These are phyloP conservation scores for Trypoxylus dichotomus DNA, from an alignment of 1,140 invertebrate genomes.

Conservation along the genomic window DNA sequence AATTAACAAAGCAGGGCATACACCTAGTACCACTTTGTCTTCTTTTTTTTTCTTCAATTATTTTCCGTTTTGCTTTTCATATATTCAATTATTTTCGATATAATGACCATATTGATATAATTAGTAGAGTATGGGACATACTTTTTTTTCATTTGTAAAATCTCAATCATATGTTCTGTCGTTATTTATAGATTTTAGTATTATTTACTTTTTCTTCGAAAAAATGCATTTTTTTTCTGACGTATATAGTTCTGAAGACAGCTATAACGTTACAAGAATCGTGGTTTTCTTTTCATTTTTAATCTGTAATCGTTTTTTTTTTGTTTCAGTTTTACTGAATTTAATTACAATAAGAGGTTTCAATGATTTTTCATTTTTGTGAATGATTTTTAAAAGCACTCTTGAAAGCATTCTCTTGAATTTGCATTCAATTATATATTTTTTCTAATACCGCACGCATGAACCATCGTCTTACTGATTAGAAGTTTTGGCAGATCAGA, in stretches of 20 bases:
- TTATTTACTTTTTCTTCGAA: background rate
- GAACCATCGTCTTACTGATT: slow-evolving; percentile 15
- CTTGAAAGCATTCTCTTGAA: background rate
- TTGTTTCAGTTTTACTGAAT: slow-evolving; percentile 27
- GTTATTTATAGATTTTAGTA: background rate
- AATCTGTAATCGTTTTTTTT: background rate
- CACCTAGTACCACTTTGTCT: slow-evolving; percentile 20
- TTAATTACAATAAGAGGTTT: slow-evolving; percentile 19
- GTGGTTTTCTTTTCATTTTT: background rate
- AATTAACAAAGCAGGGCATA: slow-evolving; percentile 30
- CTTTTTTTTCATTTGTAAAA: background rate
- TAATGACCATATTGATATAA: background rate
- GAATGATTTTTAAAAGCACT: slow-evolving; percentile 4
- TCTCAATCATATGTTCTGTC: background rate
- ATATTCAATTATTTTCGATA: slow-evolving; percentile 5
- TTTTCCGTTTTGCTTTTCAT: background rate
- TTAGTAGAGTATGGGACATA: slow-evolving; percentile 25
- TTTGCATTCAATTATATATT: background rate
- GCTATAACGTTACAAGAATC: slow-evolving; percentile 7
- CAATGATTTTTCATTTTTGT: background rate
- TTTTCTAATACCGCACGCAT: slow-evolving; percentile 7
- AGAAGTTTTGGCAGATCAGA: slow-evolving; percentile 7
- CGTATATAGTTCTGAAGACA: background rate
- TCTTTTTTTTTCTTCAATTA: background rate
- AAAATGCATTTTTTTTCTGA: slow-evolving; percentile 5